A percentile compares a stretch with the other conserved stretches of the same genome.
These are phyloP conservation scores for Blastobasis adustella DNA, from an alignment of 2,888 invertebrate species.

Conservation along the genomic window DNA sequence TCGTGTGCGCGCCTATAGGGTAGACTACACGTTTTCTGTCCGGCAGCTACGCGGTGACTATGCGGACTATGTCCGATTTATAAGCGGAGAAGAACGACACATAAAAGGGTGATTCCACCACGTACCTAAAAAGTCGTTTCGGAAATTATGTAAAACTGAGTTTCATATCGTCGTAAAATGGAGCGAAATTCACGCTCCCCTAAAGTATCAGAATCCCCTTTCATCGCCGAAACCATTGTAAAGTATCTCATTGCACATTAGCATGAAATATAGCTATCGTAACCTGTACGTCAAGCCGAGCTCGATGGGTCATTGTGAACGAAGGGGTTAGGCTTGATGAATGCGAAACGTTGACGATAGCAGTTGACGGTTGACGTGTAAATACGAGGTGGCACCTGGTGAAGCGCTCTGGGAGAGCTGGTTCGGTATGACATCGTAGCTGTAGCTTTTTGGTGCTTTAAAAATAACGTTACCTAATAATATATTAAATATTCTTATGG, in stretches of 20 bases:
- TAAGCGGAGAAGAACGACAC: no score
- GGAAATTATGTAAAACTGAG: not conserved
- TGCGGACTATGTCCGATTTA: no score
- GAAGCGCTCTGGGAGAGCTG: no score
- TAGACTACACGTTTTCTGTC: no score
- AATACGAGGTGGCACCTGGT: slow-evolving; percentile 13
- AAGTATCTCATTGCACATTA: slow-evolving; percentile 16
- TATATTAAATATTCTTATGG: no score
- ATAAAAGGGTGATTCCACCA: no score
- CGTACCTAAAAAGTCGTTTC: no score
- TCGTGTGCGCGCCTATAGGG: no score
- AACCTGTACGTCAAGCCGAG: slow-evolving; percentile 32
- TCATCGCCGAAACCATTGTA: slow-evolving; percentile 8
- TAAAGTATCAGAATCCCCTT: not conserved
- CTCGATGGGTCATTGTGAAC: slow-evolving; percentile 48
- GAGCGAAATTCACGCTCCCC: not conserved
- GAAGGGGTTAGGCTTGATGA: slow-evolving; percentile 56
- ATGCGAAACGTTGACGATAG: slow-evolving; percentile 48
- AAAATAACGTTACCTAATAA: no score
- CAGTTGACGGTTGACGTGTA: slow-evolving; percentile 41
- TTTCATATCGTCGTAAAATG: not conserved
- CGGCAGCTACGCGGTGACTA: no score
- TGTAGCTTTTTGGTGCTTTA: no score
- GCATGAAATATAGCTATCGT: slow-evolving; percentile 49
- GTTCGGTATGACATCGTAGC: no score